Evolutionary conservation across 1,140 invertebrate species (phyloP), one percentile per base, ranked within the genome.

Genomic region (Monomorium pharaonis): DNA sequence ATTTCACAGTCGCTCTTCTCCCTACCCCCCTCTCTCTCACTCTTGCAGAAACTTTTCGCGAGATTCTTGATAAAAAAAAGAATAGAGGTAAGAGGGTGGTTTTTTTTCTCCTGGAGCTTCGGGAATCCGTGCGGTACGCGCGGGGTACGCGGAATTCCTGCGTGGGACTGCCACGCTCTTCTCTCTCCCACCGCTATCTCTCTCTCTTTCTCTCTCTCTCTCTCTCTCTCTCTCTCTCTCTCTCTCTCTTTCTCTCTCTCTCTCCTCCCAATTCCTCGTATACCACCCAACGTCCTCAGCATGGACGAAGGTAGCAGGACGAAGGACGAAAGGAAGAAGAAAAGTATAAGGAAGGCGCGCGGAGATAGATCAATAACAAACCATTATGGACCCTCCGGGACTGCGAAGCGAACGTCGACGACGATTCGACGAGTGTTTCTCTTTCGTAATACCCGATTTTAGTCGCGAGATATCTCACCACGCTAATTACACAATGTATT

Each of bases 351-450:
- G 84, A 90, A 91, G 72, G 58, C 87, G 87, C 80, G 86, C 80
- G 65, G 87, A 89, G 90, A 91, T 92, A 92, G 92, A 93, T 93
- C 92, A 92, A 93, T 93, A 92, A 93, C 92, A 92, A 94, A 93
- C 93, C 92, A 94, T 94, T 94, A 94, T 92, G 90, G 91, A 92
- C 90, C 92, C 92, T 91, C 85, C 51, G 72, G 60, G 69, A 80
- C 60, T 67, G 63, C 67, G 56, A 85, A 89, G 80, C 21, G 88
- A 76, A 67, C 72, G 83, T 80, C 49, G 44, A 76, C 70, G 60
- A 84, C 37, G 65, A 85, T 88, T 86, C 80, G 77, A 84, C 70
- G 77, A 81, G 72, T 86, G 87, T 87, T 86, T 86, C 65, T 83
- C 78, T 86, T 74, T 88, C 88, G 69, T 78, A 72, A 86, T 67